Base-by-base conservation (phyloP, 2,113 vertebrate species). In the Genyomyrus donnyi region DNA sequence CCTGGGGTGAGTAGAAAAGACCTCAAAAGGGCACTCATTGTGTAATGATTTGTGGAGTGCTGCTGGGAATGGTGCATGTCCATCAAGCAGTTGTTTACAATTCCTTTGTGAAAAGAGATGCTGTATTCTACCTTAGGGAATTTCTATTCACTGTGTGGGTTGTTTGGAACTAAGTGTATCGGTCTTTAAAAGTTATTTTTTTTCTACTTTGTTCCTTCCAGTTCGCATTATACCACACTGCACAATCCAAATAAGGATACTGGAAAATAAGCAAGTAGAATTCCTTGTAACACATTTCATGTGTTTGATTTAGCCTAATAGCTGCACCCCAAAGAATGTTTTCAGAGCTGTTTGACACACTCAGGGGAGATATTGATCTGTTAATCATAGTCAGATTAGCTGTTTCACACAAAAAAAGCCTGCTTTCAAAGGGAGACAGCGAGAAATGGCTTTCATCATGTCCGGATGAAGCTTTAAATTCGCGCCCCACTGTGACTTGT, bases 271-370 rank as follows among this genome's bases (percentile, higher is more conserved):
- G 24, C 42, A 46, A 42, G 42, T 27, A 74, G 39, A 52, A 52
- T 86, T 86, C 85, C 85, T 46, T 48, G 39, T 17, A 21, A 24
- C 58, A 88, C 87, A 52, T 88, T 88, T 52, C 27, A 31, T 15
- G 50, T 52, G 50, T 88, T 88, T 70, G 53, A 88, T 88, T 88
- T 66, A 66, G 21, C 31, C 19, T 66, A 88, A 70, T 66, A 27
- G 21, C 45, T 39, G 45, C 27, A 35, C 35, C n/a, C 62, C 24
- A 56, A 88, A 74, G 21, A 42, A 52, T 58, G 50, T 46, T 70
- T 66, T 66, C 88, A 66, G 53, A 48, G 62, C 62, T 52, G 11
- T 77, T 80, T 50, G 15, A 80, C 27, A 80, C 70, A 39, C 62
- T 27, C 27, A 52, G 70, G 5, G n/a, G 13, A 52, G 46, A 80